Conservation (phyloP, 1,140 invertebrate species). For the Eumaeus atala region DNA sequence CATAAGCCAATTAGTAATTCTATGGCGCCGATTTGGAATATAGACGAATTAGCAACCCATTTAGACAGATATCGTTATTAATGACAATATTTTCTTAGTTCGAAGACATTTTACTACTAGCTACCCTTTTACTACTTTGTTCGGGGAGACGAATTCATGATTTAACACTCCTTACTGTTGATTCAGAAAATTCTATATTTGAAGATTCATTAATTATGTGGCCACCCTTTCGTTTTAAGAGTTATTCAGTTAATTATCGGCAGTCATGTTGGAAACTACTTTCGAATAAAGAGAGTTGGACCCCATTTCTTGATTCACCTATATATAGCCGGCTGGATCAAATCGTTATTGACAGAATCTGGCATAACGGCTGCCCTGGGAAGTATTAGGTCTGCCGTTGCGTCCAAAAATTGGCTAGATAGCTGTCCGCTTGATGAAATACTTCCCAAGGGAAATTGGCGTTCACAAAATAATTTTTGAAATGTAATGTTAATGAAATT, state of each 20-base stretch:
- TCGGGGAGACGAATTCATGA: conserved; percentile 28
- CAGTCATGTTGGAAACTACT: conserved; percentile 32
- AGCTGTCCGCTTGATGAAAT: conserved; percentile 21
- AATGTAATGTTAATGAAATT: conserved; percentile 19
- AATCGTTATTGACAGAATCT: conserved; percentile 10
- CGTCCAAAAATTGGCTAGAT: conserved; percentile 22
- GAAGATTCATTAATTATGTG: conserved; percentile 26
- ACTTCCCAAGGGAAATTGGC: conserved; percentile 20
- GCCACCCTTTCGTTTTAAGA: conserved; percentile 34
- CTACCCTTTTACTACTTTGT: conserved; percentile 21
- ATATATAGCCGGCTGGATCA: conserved; percentile 22
- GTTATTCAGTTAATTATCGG: conserved; percentile 20
- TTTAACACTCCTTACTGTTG: conserved; percentile 24
- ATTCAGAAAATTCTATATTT: conserved; percentile 1
- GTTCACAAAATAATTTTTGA: conserved; percentile 18
- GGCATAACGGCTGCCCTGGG: conserved; percentile 16
- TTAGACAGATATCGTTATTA: conserved; percentile 16
- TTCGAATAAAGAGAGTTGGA: conserved; percentile 21
- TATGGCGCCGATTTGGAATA: conserved; percentile 34
- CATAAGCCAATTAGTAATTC: no score
- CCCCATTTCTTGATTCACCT: conserved; percentile 26
- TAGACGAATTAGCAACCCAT: conserved; percentile 15
- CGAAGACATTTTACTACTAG: conserved; percentile 19
- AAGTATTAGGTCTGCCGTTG: conserved; percentile 22
- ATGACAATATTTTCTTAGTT: conserved; percentile 21